Evolutionary conservation across 2,888 invertebrate genomes (phyloP).

Genomic region (Listrodromus nycthemerus): DNA sequence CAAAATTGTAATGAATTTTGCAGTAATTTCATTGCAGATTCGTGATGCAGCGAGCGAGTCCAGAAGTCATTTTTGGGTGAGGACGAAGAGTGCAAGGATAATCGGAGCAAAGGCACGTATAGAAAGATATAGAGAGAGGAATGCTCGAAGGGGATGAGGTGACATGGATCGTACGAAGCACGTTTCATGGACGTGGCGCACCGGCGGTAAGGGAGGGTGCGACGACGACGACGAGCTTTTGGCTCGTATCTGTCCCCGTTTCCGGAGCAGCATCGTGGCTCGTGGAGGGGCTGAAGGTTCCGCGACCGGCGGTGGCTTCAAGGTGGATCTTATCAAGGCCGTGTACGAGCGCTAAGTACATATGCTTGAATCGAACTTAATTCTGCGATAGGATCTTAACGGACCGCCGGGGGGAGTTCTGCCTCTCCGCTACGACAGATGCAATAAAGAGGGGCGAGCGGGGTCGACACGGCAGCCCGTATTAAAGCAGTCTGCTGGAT

Average conservation of each 20-base stretch:
- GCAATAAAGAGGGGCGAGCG: conserved; percentile 67
- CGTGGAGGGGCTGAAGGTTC: conserved; percentile 31
- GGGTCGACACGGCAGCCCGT: conserved; percentile 52
- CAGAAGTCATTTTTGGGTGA: conserved; percentile 2
- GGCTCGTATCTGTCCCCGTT: conserved; percentile 65
- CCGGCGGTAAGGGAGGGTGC: not conserved
- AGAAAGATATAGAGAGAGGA: conserved; percentile 43
- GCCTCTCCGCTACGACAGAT: conserved; percentile 54
- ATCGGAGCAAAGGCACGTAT: conserved; percentile 28
- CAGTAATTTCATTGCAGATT: not conserved
- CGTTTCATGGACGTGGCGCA: conserved; percentile 49
- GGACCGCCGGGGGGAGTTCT: conserved; percentile 68
- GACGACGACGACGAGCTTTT: conserved; percentile 41
- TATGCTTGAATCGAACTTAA: conserved; percentile 80
- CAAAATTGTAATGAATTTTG: not conserved
- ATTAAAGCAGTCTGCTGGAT: conserved; percentile 56
- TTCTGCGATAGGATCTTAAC: conserved; percentile 78
- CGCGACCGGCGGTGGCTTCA: conserved; percentile 37
- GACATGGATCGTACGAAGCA: conserved; percentile 46
- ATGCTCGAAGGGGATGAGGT: conserved; percentile 14
- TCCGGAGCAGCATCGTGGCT: conserved; percentile 33
- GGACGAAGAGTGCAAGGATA: conserved; percentile 13
- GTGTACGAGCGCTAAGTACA: conserved; percentile 75
- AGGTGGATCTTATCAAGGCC: conserved; percentile 74
- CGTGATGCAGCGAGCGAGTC: not conserved